Evolutionary conservation across 23 tunicate genomes (phyloP).

Genomic region (Aplidium turbinatum): DNA sequence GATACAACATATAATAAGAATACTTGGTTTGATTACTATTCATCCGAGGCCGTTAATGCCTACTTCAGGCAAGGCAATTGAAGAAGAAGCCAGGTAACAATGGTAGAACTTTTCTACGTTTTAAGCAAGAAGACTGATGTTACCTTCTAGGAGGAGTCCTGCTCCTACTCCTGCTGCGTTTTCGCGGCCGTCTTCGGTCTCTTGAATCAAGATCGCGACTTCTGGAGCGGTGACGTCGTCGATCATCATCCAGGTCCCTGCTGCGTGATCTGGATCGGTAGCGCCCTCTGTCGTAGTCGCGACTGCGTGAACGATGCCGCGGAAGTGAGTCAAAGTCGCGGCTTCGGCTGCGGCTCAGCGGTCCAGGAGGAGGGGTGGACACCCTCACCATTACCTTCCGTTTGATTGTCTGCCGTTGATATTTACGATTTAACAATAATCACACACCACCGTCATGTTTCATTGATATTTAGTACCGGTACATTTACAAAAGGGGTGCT

Average conservation of each 20-base stretch:
- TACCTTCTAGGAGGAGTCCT: conserved; percentile 74
- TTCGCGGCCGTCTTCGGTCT: neutral
- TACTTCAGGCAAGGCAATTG: too few relatives aligned
- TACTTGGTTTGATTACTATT: too few relatives aligned
- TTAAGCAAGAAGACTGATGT: neutral
- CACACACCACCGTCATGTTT: too few relatives aligned
- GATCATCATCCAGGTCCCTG: conserved; percentile 22
- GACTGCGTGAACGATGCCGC: conserved; percentile 36
- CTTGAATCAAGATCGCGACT: conserved; percentile 66
- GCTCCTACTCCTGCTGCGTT: conserved; percentile 61
- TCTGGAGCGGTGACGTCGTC: conserved; percentile 45
- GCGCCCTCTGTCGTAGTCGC: conserved; percentile 57
- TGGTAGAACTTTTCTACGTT: too few relatives aligned
- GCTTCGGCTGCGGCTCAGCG: conserved; percentile 66
- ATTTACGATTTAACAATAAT: too few relatives aligned
- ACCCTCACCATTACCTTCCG: conserved; percentile 60
- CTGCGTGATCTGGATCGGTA: conserved; percentile 25
- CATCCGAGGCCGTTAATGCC: too few relatives aligned
- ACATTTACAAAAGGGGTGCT: too few relatives aligned
- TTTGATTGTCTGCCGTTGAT: conserved; percentile 55
- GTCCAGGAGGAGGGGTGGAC: conserved; percentile 72
- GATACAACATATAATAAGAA: too few relatives aligned
- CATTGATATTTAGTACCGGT: too few relatives aligned
- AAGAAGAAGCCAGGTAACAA: too few relatives aligned
- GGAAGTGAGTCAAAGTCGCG: conserved; percentile 70